These are phyloP conservation scores for Cotesia glomerata DNA, from an alignment of 1,140 invertebrate genomes.

Conservation along the genomic window DNA sequence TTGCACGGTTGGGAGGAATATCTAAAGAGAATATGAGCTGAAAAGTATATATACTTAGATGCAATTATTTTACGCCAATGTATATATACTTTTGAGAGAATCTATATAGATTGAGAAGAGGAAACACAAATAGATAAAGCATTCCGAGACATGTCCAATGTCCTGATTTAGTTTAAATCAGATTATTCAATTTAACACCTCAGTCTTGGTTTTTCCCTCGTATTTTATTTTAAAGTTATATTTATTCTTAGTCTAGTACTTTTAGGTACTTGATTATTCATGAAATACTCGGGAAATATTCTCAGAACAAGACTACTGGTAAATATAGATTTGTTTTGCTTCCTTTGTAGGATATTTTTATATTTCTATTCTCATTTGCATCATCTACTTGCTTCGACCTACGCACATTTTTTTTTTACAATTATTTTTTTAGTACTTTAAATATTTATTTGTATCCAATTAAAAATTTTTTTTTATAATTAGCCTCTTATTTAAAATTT, in stretches of 20 bases:
- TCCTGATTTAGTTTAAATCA: too few relatives aligned
- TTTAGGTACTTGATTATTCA: not conserved
- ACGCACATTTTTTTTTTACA: not conserved
- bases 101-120: not conserved
- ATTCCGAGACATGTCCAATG: not conserved
- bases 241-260: too few relatives aligned
- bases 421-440: not conserved
- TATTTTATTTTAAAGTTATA: too few relatives aligned
- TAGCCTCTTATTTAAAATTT: not conserved
- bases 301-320: not conserved
- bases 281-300: not conserved
- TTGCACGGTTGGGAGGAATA: slow-evolving; percentile 1
- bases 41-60: not conserved
- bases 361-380: slow-evolving; percentile 19
- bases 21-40: not conserved
- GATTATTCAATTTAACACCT: too few relatives aligned
- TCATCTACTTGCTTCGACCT: slow-evolving; percentile 4
- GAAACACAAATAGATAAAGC: not conserved
- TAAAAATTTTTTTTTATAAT: not conserved
- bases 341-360: not conserved
- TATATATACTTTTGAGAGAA: too few relatives aligned
- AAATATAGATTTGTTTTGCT: not conserved
- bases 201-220: too few relatives aligned
- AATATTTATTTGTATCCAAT: not conserved
- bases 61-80: too few relatives aligned